Evolutionary conservation across 2,888 invertebrate genomes (phyloP).

Genomic region (Chrysomela aeneicollis): DNA sequence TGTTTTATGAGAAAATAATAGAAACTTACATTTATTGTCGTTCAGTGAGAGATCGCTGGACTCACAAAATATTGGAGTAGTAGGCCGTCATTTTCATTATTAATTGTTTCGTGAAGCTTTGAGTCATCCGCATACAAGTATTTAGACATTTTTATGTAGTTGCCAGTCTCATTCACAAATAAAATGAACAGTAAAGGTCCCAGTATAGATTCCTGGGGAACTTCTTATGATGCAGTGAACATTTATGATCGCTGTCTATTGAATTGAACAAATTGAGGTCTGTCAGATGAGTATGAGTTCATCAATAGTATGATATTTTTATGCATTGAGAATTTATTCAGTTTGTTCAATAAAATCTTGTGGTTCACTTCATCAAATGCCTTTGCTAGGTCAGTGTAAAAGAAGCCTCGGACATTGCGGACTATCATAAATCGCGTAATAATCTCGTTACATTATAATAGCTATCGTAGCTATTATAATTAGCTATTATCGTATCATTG

Average conservation of each 20-base stretch:
- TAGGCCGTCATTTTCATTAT: too few relatives aligned
- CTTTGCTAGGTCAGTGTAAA: constrained; percentile 8
- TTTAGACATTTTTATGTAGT: neutral
- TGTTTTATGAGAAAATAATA: too few relatives aligned
- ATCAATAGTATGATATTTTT: neutral
- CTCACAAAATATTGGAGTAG: too few relatives aligned
- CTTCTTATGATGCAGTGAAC: neutral
- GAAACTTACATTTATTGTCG: too few relatives aligned
- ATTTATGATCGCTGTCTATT: neutral
- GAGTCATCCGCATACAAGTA: neutral
- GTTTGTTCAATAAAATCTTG: neutral
- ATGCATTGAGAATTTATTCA: neutral
- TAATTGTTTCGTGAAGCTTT: too few relatives aligned
- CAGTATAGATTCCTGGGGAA: neutral
- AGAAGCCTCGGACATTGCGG: too few relatives aligned
- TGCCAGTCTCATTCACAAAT: too few relatives aligned
- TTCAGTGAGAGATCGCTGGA: too few relatives aligned
- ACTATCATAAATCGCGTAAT: too few relatives aligned
- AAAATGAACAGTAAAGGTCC: neutral
- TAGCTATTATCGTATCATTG: too few relatives aligned
- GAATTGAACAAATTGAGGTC: neutral
- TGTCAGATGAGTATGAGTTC: neutral
- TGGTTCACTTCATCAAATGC: constrained; percentile 10
- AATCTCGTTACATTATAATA: too few relatives aligned
- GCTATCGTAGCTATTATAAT: too few relatives aligned